Percentiles rank a stretch among this genome's conserved stretches.
phyloP scores from a whole-genome alignment of 2,797 vertebrate genomes.

The Tragelaphus eurycerus region DNA sequence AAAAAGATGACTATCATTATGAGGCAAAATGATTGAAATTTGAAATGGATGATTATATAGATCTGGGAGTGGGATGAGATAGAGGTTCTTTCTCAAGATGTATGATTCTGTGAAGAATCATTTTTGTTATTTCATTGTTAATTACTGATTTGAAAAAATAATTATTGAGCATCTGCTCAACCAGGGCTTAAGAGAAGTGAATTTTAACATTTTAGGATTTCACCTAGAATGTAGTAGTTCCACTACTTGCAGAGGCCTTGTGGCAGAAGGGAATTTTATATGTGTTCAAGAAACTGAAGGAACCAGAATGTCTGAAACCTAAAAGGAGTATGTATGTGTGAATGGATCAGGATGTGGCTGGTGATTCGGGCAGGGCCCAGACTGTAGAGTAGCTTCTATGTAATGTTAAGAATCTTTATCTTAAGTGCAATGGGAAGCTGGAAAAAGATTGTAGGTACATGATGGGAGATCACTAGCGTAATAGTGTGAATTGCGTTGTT shows the following conservation, averaged over 20 bases:
- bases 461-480: neutral
- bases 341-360: neutral
- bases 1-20: neutral
- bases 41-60: neutral
- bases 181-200: neutral
- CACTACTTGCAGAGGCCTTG: neutral
- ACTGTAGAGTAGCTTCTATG: neutral
- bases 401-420: neutral
- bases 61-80: neutral
- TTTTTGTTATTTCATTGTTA: constrained; percentile 32
- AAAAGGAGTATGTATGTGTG: neutral
- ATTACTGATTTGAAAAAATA: neutral
- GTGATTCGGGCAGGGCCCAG: neutral
- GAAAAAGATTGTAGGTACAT: neutral
- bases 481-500: neutral
- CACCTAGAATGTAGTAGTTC: neutral
- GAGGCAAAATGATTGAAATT: neutral
- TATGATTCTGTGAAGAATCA: neutral
- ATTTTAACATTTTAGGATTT: neutral
- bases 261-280: neutral
- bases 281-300: neutral
- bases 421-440: neutral
- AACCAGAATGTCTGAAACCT: neutral
- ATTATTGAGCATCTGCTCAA: neutral
- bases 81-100: neutral